Base-by-base conservation (phyloP, 2,888 invertebrate genomes). In the Yponomeuta plumbellus region DNA sequence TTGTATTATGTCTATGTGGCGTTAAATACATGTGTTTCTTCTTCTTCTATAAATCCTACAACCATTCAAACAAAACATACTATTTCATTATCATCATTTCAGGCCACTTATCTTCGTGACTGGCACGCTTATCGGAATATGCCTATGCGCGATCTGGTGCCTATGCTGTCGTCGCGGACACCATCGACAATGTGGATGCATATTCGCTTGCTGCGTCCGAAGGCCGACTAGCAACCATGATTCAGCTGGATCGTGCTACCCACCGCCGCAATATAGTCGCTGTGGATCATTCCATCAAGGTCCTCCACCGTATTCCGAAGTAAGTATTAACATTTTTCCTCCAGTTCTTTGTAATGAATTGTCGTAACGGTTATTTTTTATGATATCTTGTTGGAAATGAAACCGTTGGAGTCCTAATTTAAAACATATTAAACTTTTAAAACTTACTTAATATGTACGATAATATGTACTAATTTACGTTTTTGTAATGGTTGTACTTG, bases 301-400 rank as follows among this genome's bases (percentile, higher is more conserved):
- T 2, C 96, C 96, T 39, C 96, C 96, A 22, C 96, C 96, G 0
- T 97, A 97, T 84, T 95, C 95, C 69, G 96, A 96, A 94, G 96
- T 96, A 10, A 34, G 73, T 78, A 1, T n/a, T n/a, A n/a, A n/a
- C n/a, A n/a, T n/a, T n/a, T n/a, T 34, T 34, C 34, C 1, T 34
- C 6, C 8, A 34, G 8, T 6, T 5, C 6, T 34, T 34, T 34
- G 3, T n/a, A n/a, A n/a, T n/a, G n/a, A n/a, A n/a, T n/a, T n/a
- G n/a, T n/a, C n/a, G n/a, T n/a, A n/a, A n/a, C n/a, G n/a, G n/a
- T n/a, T n/a, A n/a, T n/a, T n/a, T n/a, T n/a, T n/a, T n/a, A n/a
- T n/a, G n/a, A n/a, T n/a, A n/a, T n/a, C n/a, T n/a, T n/a, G n/a
- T n/a, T n/a, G n/a, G n/a, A n/a, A n/a, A n/a, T n/a, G n/a, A n/a